phyloP scores from a whole-genome alignment of 2,113 vertebrate genomes.

The Corynorhinus townsendii region DNA sequence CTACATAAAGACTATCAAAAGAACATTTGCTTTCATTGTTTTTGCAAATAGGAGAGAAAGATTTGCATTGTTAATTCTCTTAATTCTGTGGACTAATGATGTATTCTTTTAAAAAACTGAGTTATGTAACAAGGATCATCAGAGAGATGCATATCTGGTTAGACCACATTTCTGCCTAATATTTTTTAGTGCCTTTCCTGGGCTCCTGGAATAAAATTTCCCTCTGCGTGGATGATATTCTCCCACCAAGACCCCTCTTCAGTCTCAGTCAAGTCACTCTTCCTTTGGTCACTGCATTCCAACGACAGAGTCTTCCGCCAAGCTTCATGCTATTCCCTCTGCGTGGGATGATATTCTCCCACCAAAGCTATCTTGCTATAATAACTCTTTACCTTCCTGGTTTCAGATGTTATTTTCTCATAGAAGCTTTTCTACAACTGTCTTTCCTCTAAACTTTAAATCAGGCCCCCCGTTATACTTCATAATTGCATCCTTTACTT shows the following conservation, averaged over 20 bases:
- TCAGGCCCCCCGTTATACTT: background rate
- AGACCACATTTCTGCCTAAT: background rate
- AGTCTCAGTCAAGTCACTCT: background rate
- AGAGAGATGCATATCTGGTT: background rate
- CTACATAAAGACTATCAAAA: background rate
- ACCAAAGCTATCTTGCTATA: background rate
- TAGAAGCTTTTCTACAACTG: background rate
- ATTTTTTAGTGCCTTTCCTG: background rate
- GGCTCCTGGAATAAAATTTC: background rate
- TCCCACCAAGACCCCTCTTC: too few species aligned
- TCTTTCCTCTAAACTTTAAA: slow-evolving; percentile 21
- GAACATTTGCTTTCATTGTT: background rate
- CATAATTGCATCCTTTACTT: slow-evolving; percentile 44
- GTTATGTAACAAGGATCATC: background rate
- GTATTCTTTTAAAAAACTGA: background rate
- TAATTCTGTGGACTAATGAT: background rate
- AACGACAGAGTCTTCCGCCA: fast-evolving
- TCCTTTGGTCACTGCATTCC: background rate
- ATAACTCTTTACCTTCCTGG: background rate
- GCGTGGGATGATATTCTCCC: background rate
- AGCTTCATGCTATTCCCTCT: background rate
- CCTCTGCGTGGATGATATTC: too few species aligned
- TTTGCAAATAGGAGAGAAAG: background rate
- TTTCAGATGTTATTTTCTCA: slow-evolving; percentile 31
- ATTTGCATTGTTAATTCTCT: background rate